Percentiles rank a stretch among this genome's conserved stretches.
phyloP scores from a whole-genome alignment of 2,888 invertebrate species.

The Argyra leucocephala region DNA sequence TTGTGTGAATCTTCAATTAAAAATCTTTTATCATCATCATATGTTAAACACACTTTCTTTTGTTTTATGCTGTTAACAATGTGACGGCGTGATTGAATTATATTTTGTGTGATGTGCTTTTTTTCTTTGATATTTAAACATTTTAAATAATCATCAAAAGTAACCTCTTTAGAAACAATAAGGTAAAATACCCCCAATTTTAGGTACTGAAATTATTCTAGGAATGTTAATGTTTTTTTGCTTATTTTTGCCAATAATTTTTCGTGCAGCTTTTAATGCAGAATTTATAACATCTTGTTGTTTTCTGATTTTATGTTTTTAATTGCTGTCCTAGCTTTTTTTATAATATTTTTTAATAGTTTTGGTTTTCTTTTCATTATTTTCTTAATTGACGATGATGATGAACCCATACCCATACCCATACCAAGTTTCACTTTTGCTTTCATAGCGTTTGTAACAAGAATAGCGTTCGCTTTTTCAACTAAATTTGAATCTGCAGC shows the following conservation, averaged over 20 bases:
- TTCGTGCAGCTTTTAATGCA: conserved; percentile 17
- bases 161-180: too few species aligned
- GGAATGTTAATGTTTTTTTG: conserved; percentile 22
- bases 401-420: conserved; percentile 24
- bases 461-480: conserved; percentile 17
- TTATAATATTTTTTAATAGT: conserved; percentile 16
- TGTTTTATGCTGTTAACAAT: too few species aligned
- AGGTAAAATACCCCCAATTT: conserved; percentile 32
- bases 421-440: conserved; percentile 30
- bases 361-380: too few species aligned
- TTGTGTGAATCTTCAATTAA: too few species aligned
- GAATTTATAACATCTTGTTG: conserved; percentile 19
- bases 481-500: conserved; percentile 14
- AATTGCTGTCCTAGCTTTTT: conserved; percentile 16
- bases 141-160: too few species aligned
- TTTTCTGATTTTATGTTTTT: conserved; percentile 10
- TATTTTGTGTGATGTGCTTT: too few species aligned
- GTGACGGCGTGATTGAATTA: too few species aligned
- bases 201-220: conserved; percentile 31
- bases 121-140: too few species aligned
- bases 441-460: conserved; percentile 32
- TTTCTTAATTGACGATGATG: conserved; percentile 5
- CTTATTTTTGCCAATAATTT: conserved; percentile 9
- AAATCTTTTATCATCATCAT: too few species aligned
- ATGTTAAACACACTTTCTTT: too few species aligned